Conservation (phyloP, 2,797 vertebrate genomes). For the Neoniphon sammara region DNA sequence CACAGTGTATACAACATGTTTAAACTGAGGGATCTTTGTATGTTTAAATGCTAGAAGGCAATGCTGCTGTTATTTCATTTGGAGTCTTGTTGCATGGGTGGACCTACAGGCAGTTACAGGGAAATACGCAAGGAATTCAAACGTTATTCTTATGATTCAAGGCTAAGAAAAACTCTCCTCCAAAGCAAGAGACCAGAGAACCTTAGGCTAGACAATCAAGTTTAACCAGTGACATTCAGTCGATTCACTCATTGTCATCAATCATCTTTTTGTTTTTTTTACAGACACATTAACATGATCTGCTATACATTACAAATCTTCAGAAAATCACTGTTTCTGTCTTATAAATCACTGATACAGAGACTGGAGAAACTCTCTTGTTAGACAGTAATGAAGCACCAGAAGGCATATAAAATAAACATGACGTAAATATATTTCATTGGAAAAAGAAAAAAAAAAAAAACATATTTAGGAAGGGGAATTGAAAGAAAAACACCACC, state of each 20-base stretch:
- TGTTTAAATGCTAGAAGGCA: slow-evolving; percentile 15
- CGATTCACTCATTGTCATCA: no score
- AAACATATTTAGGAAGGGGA: background rate
- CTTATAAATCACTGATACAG: no score
- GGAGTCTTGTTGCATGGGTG: background rate
- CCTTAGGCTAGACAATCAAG: no score
- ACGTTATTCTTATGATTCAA: slow-evolving; percentile 2
- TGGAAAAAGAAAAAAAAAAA: background rate
- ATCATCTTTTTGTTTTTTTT: no score
- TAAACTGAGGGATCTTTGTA: background rate
- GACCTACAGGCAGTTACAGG: background rate
- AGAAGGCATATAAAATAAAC: background rate
- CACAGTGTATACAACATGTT: slow-evolving; percentile 16
- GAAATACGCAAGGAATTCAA: slow-evolving; percentile 4
- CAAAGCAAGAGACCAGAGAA: background rate
- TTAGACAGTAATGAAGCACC: background rate
- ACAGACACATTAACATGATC: background rate
- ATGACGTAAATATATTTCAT: background rate
- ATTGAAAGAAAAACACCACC: background rate
- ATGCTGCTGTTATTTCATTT: slow-evolving; percentile 11
- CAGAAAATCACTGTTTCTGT: background rate
- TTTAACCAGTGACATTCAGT: no score
- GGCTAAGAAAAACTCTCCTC: background rate
- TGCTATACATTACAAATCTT: background rate
- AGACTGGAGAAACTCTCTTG: background rate